Evolutionary conservation across 2,797 vertebrate genomes (phyloP).

Genomic region (Onychomys torridus): DNA sequence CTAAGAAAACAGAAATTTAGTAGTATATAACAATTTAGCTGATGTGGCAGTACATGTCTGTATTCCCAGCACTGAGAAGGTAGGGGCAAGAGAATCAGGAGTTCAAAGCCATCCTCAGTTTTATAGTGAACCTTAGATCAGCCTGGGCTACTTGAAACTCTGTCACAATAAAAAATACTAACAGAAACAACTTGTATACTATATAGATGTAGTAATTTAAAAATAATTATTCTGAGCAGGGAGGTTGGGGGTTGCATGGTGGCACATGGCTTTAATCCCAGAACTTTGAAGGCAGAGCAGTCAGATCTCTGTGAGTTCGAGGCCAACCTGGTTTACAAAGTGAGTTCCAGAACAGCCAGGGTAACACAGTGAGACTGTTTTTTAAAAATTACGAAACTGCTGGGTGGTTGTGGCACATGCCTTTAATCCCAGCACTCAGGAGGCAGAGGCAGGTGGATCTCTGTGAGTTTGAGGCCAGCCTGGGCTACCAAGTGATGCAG

Average conservation of each 20-base stretch:
- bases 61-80: neutral
- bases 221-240: neutral
- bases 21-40: neutral
- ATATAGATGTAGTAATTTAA: neutral
- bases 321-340: neutral
- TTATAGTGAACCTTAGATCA: neutral
- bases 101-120: neutral
- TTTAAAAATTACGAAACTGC: too few relatives aligned
- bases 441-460: too few relatives aligned
- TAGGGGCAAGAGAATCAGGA: neutral
- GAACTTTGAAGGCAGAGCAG: neutral
- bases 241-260: neutral
- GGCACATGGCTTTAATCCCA: neutral
- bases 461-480: neutral
- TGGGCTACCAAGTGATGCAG: neutral
- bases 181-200: neutral
- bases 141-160: neutral
- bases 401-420: too few relatives aligned
- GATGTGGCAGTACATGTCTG: neutral
- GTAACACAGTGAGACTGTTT: neutral
- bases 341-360: neutral
- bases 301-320: neutral
- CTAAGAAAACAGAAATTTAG: neutral
- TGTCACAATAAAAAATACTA: neutral
- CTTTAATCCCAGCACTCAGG: too few relatives aligned